These are phyloP conservation scores for Hippopotamyrus pictus DNA, from an alignment of 2,797 vertebrate genomes.

Conservation along the genomic window DNA sequence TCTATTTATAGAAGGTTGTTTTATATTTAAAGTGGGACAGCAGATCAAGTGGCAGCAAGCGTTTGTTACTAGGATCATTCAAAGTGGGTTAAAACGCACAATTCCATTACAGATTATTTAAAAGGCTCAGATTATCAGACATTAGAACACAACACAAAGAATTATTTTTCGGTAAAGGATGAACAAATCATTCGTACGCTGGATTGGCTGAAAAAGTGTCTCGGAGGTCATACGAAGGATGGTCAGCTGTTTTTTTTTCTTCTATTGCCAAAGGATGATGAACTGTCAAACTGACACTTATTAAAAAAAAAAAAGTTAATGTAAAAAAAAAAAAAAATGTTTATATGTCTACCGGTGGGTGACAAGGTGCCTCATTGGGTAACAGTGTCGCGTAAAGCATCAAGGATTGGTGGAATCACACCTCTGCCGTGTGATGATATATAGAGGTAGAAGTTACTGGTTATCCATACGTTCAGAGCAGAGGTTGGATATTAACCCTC, in stretches of 20 bases:
- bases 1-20: background rate
- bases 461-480: background rate
- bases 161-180: background rate
- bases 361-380: background rate
- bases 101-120: background rate
- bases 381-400: background rate
- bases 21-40: background rate
- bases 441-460: background rate
- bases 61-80: background rate
- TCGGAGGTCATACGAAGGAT: background rate
- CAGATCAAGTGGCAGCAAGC: background rate
- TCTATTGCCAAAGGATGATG: background rate
- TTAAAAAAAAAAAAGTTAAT: background rate
- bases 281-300: background rate
- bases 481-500: background rate
- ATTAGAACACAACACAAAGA: constrained; percentile 1
- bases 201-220: background rate
- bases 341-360: background rate
- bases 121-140: background rate
- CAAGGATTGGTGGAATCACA: background rate
- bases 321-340: background rate
- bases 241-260: background rate
- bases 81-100: background rate
- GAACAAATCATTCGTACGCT: background rate
- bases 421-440: background rate